Evolutionary conservation across 2,113 vertebrate species (phyloP), one percentile per base, ranked within the genome.

Genomic region (Cheilinus undulatus): DNA sequence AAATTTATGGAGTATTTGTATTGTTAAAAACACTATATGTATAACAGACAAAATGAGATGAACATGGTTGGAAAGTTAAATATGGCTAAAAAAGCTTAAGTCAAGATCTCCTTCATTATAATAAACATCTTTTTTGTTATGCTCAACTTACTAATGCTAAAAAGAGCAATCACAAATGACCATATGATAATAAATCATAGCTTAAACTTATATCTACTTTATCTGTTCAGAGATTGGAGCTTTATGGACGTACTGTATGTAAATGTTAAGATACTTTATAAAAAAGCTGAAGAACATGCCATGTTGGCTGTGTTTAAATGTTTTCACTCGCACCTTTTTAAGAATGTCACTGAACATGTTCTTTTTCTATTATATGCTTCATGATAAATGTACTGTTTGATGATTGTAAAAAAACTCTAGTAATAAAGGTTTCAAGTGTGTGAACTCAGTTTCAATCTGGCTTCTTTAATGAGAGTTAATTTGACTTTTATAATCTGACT

Each of bases 381-480:
- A 82, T 92, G 86, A 89, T 89, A 93, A 87, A 81, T 89, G 80
- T 78, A 59, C 23, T 88, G 83, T 83, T 72, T 69, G 72, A 92
- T 93, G 94, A 95, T 95, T 96, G 94, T 96, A 93, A 95, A 94
- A 94, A 92, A 94, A 94, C 22, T 69, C 61, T 22, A 51, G 30
- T 73, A 95, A 95, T 93, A 94, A 96, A 89, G 65, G 79, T 89
- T 84, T 83, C 46, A 76, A 62, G 23, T 83, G 78, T 80, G 66
- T 75, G 51, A 40, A n/a, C 9, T 50, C 19, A 42, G 22, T 50
- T 17, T 52, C 10, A 38, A 24, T 68, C 65, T 32, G 7, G 3
- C 5, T 64, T 5, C 4, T 51, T 65, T 61, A 60, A 19, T 60
- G 13, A 60, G 11, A 66, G n/a, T 19, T n/a, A 1, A 26, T 85